Percentiles rank a stretch among this genome's conserved stretches.
Conservation (phyloP, 2,888 invertebrate genomes). For the Cheiracanthium punctorium region DNA sequence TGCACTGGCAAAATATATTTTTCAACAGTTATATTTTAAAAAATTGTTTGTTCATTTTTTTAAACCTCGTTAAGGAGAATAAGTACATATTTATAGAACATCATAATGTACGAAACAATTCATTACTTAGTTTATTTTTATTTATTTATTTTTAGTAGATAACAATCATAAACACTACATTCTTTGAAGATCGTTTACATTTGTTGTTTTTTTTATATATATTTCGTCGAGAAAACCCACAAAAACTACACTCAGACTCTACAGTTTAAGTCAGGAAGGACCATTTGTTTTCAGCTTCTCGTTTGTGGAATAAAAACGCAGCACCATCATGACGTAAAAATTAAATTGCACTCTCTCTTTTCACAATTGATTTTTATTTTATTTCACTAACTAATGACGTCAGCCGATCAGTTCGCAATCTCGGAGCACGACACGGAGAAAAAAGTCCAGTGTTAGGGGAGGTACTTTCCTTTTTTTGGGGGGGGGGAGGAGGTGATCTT, state of each 20-base stretch:
- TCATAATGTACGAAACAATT: background rate
- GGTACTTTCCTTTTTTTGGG: too few relatives aligned
- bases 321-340: slow-evolving; percentile 63
- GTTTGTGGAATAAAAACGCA: slow-evolving; percentile 43
- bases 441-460: background rate
- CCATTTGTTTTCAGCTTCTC: background rate
- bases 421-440: slow-evolving; percentile 15
- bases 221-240: slow-evolving; percentile 4
- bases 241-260: background rate
- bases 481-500: too few relatives aligned
- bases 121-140: too few relatives aligned
- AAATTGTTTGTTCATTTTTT: too few relatives aligned
- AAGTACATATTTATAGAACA: too few relatives aligned
- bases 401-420: background rate
- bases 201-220: too few relatives aligned
- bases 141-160: too few relatives aligned
- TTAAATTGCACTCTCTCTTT: slow-evolving; percentile 47
- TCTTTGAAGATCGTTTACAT: background rate
- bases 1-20: too few relatives aligned
- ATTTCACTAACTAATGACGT: slow-evolving; percentile 16
- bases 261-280: background rate
- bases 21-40: too few relatives aligned
- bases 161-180: background rate
- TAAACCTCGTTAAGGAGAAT: too few relatives aligned
- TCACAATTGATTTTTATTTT: background rate